Evolutionary conservation across 2,888 invertebrate genomes (phyloP), one percentile per base, ranked within the genome.

Genomic region (Drosophila cognata): DNA sequence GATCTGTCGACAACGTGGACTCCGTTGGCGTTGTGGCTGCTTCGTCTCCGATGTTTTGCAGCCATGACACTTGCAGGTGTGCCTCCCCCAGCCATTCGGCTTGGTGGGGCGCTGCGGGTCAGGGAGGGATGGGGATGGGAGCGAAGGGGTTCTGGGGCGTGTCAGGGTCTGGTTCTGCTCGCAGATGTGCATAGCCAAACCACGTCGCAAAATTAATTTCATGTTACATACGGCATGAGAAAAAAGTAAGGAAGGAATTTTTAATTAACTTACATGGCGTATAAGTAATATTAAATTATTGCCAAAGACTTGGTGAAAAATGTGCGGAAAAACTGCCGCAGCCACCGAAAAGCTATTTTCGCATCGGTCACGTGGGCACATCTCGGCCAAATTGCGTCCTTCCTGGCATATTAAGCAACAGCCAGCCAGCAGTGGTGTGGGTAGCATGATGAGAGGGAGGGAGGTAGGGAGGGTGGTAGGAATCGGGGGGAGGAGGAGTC

Each of bases 261-360:
- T 90, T 91, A 91, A 91, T 91, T 91, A 91, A 90, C 90, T 90
- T 83, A 81, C 83, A 78, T 77, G 84, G 82, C 88, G 86, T 88
- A 84, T 88, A 80, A 84, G 85, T 86, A 88, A 88, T 79, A 86
- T 85, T 77, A 80, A 83, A 85, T 85, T 72, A 83, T 73, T 74
- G 71, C 72, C 52, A 59, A 55, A 63, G 65, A 60, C 41, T n/a
- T 35, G 36, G 52, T 41, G 21, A 36, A 65, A 68, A 70, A 67
- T 50, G 31, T 53, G 48, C 48, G 21, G n/a, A 66, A 66, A 75
- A 63, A 41, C 58, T 67, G 38, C 51, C 69, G 33, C 63, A 61
- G 35, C 36, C 63, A 52, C 25, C 67, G 11, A 75, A 62, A 60
- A 66, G 55, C 36, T 56, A 52, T 66, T 46, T 46, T 57, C 57